A percentile compares a stretch with the other conserved stretches of the same genome.
These are phyloP conservation scores for Scolopax rusticola DNA, from an alignment of 2,797 vertebrate species.

Conservation along the genomic window DNA sequence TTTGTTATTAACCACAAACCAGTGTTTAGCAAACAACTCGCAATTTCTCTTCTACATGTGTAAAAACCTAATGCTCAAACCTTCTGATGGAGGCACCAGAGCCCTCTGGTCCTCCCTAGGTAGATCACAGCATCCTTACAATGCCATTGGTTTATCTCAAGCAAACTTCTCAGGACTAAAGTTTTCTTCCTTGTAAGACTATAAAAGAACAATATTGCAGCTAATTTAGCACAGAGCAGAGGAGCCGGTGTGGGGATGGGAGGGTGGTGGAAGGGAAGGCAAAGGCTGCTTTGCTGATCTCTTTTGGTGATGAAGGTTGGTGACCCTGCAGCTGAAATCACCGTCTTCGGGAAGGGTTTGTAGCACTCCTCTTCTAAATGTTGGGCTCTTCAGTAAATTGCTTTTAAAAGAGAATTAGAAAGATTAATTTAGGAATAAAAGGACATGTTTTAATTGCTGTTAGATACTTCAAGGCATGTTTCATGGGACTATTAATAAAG, in stretches of 20 bases:
- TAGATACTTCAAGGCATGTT: neutral
- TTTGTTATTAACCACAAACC: fast-evolving
- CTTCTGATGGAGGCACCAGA: fast-evolving
- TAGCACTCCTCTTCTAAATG: neutral
- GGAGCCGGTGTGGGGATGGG: neutral
- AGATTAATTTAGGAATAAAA: slow-evolving; percentile 9
- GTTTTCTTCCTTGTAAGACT: fast-evolving
- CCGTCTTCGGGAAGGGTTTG: neutral
- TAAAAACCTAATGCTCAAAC: fast-evolving
- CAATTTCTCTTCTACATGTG: fast-evolving
- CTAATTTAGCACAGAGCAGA: neutral
- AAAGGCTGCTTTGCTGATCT: neutral
- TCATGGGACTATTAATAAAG: neutral
- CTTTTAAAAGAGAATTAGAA: neutral
- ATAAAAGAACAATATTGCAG: fast-evolving
- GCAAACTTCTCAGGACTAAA: too few species aligned
- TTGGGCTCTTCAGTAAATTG: neutral
- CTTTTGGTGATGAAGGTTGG: neutral
- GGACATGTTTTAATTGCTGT: neutral
- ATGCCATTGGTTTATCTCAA: fast-evolving
- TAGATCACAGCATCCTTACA: fast-evolving
- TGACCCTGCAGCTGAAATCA: neutral
- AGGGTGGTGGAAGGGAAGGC: neutral
- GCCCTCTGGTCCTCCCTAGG: fast-evolving
- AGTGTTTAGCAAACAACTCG: fast-evolving